Evolutionary conservation across 2,888 invertebrate species (phyloP).

Genomic region (Aelia acuminata): DNA sequence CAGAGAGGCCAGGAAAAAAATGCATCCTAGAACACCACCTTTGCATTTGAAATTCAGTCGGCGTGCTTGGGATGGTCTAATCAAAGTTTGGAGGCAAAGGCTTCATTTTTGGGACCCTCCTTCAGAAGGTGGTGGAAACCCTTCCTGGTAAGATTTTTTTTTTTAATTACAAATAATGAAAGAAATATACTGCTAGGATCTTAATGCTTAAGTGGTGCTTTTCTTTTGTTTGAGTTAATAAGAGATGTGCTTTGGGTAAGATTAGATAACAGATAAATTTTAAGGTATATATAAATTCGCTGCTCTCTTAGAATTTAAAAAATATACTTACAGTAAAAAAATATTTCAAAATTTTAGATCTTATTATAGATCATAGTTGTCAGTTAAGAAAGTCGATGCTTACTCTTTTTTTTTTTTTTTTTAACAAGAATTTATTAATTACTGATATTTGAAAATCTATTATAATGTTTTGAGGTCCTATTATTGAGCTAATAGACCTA

Average conservation of each 20-base stretch:
- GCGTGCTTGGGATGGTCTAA: slow-evolving; percentile 91
- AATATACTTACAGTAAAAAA: too few relatives aligned
- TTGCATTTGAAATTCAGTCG: slow-evolving; percentile 90
- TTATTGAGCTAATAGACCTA: too few relatives aligned
- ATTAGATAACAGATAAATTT: too few relatives aligned
- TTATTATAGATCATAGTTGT: background rate
- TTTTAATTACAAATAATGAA: background rate
- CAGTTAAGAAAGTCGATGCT: background rate
- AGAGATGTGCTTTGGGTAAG: too few relatives aligned
- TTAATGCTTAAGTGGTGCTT: background rate
- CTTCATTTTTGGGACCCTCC: slow-evolving; percentile 83
- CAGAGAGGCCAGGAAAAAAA: slow-evolving; percentile 73
- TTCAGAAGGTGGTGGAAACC: slow-evolving; percentile 66
- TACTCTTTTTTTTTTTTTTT: background rate
- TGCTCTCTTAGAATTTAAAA: too few relatives aligned
- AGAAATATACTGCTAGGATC: slow-evolving; percentile 11
- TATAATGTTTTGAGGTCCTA: too few relatives aligned
- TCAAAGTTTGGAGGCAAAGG: slow-evolving; percentile 88
- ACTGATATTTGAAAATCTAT: background rate
- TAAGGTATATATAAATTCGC: too few relatives aligned
- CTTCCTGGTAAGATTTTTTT: slow-evolving; percentile 61
- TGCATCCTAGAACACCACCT: slow-evolving; percentile 92
- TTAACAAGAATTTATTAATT: background rate
- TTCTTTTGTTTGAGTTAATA: background rate
- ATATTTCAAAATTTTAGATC: too few relatives aligned